A percentile compares a stretch with the other conserved stretches of the same genome.
Conservation (phyloP, 92 coral and sea anemone genomes). For the Phenganax stokvisi region DNA sequence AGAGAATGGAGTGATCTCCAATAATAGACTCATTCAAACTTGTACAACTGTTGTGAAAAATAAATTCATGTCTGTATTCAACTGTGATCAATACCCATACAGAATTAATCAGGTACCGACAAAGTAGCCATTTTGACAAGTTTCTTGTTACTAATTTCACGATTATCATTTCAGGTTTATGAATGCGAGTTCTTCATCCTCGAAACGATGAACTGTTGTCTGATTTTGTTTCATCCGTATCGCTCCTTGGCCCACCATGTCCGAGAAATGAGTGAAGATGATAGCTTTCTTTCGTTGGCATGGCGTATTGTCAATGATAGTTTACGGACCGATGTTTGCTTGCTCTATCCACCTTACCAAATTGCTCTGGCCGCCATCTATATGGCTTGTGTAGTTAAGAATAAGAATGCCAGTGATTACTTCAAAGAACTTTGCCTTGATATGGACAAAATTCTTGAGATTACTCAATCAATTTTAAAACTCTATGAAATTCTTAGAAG, state of each 20-base stretch:
- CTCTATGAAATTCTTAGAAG: conserved; percentile 90
- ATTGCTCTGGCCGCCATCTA: conserved; percentile 93
- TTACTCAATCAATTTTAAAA: conserved; percentile 79
- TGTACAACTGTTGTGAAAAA: conserved; percentile 84
- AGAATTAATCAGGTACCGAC: conserved; percentile 78
- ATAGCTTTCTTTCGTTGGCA: conserved; percentile 81
- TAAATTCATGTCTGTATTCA: conserved; percentile 77
- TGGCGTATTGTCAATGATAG: conserved; percentile 98
- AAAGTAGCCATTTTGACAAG: neutral
- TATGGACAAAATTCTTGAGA: conserved; percentile 92
- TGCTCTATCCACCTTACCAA: conserved; percentile 82
- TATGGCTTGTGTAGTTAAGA: conserved; percentile 98
- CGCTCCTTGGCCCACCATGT: conserved; percentile 94
- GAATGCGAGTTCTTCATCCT: conserved; percentile 95
- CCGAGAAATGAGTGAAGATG: conserved; percentile 70
- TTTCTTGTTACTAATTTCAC: neutral
- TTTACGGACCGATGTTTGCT: conserved; percentile 85
- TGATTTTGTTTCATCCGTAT: conserved; percentile 89
- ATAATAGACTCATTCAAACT: conserved; percentile 72
- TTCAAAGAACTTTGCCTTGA: conserved; percentile 95
- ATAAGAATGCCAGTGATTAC: conserved; percentile 86
- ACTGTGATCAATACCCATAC: conserved; percentile 73
- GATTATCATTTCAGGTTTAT: conserved; percentile 57
- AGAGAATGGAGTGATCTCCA: conserved; percentile 97
- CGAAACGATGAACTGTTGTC: conserved; percentile 97